Evolutionary conservation across 2,113 vertebrate species (phyloP).

Genomic region (Brachyhypopomus gauderio): DNA sequence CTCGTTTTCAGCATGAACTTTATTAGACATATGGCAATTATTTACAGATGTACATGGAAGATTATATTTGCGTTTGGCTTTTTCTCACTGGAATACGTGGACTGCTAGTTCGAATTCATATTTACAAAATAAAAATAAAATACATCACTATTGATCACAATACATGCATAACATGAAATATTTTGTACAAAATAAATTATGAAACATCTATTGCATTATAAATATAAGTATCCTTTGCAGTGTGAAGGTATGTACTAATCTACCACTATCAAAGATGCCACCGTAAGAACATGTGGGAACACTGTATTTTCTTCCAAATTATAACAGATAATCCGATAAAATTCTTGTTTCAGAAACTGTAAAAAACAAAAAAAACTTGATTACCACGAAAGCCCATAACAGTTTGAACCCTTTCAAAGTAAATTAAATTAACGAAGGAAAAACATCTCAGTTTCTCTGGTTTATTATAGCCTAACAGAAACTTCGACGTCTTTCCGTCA

Average conservation of each 20-base stretch:
- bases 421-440: too few species aligned
- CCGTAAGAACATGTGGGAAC: slow-evolving; percentile 38
- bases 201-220: slow-evolving; percentile 44
- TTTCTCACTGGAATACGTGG: slow-evolving; percentile 23
- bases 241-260: slow-evolving; percentile 40
- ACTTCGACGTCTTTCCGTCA: too few species aligned
- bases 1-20: slow-evolving; percentile 29
- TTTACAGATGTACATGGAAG: slow-evolving; percentile 54
- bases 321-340: slow-evolving; percentile 21
- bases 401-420: too few species aligned
- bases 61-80: not conserved
- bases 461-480: too few species aligned
- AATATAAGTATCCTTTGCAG: slow-evolving; percentile 41
- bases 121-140: slow-evolving; percentile 43
- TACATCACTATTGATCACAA: slow-evolving; percentile 45
- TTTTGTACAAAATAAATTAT: slow-evolving; percentile 59
- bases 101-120: slow-evolving; percentile 23
- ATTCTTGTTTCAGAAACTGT: slow-evolving; percentile 9
- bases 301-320: slow-evolving; percentile 31
- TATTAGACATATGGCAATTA: slow-evolving; percentile 55
- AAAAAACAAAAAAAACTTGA: not conserved
- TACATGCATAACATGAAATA: slow-evolving; percentile 59
- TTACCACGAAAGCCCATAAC: too few species aligned
- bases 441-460: too few species aligned
- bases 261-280: slow-evolving; percentile 32